phyloP scores from a whole-genome alignment of 2,113 vertebrate species.

The Ailuropoda melanoleuca region DNA sequence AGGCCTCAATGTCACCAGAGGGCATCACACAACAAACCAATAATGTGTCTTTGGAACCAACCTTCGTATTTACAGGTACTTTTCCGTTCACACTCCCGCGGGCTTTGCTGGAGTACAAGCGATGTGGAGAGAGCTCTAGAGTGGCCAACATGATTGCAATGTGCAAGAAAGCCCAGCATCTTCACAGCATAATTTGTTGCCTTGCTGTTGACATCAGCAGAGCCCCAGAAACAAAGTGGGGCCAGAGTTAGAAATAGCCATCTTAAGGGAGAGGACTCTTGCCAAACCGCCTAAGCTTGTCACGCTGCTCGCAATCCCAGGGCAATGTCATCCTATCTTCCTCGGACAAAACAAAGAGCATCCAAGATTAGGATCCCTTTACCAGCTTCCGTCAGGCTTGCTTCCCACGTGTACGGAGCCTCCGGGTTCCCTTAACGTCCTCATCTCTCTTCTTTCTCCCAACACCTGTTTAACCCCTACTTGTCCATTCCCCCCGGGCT shows the following conservation, averaged over 20 bases:
- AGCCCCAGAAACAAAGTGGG: not conserved
- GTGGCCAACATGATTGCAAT: not conserved
- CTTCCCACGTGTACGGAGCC: fast-evolving
- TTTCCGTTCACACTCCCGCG: conserved; percentile 32
- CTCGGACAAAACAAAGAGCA: not conserved
- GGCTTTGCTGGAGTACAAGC: not conserved
- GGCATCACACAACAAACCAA: conserved; percentile 34
- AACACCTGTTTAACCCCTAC: not conserved
- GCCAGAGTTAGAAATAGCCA: not conserved
- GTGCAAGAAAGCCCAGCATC: conserved; percentile 2
- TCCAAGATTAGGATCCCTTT: not conserved
- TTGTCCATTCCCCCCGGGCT: not conserved
- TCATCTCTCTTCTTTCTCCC: not conserved
- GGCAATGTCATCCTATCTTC: not conserved
- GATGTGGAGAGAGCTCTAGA: not conserved
- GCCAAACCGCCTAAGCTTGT: not conserved
- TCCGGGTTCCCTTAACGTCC: not conserved
- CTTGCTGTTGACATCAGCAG: not conserved
- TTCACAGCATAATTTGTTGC: not conserved
- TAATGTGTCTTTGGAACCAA: not conserved
- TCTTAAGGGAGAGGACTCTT: not conserved
- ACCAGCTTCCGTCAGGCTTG: not conserved
- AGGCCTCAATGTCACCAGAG: conserved; percentile 62
- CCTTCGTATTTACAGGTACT: conserved; percentile 56
- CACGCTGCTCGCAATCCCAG: not conserved